Percentiles rank a stretch among this genome's conserved stretches.
Conservation (phyloP, 2,797 vertebrate genomes). For the Anguilla marmorata region DNA sequence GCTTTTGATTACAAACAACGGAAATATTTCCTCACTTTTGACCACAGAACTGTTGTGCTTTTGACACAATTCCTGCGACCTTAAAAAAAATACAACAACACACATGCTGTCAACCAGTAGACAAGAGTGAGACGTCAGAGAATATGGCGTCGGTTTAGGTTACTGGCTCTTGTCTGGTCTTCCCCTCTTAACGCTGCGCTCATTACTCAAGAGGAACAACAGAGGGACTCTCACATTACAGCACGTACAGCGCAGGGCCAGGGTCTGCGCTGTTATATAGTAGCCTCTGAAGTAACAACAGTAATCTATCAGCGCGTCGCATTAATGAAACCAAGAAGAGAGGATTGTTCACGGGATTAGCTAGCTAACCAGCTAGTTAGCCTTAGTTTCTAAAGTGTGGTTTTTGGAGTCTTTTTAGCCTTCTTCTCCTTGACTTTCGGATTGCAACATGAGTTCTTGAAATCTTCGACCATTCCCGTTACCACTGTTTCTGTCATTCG, state of each 20-base stretch:
- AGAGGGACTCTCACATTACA: slow-evolving; percentile 5
- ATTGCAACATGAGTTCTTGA: slow-evolving; percentile 26
- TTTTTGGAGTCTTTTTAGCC: not conserved
- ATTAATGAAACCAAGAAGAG: slow-evolving; percentile 12
- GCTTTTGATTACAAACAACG: slow-evolving; percentile 1
- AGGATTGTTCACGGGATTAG: slow-evolving; percentile 8
- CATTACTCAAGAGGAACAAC: slow-evolving; percentile 2
- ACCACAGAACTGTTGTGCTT: not conserved
- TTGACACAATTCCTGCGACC: not conserved
- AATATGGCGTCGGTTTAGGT: slow-evolving; percentile 35
- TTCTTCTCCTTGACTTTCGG: not conserved
- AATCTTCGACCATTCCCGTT: not conserved
- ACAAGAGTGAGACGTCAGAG: not conserved
- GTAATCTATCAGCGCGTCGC: not conserved
- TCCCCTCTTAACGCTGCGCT: not conserved
- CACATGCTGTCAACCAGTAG: not conserved
- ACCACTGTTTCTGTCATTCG: not conserved
- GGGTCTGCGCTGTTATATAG: not conserved
- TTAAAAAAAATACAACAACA: not conserved
- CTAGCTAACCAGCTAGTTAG: slow-evolving; percentile 2
- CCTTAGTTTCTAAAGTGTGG: slow-evolving; percentile 1
- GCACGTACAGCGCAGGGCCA: not conserved
- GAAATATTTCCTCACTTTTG: not conserved
- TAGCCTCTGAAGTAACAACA: not conserved
- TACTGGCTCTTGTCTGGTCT: not conserved